Evolutionary conservation across 2,797 vertebrate genomes (phyloP), one percentile per base, ranked within the genome.

Genomic region (Silurus lanzhouensis): DNA sequence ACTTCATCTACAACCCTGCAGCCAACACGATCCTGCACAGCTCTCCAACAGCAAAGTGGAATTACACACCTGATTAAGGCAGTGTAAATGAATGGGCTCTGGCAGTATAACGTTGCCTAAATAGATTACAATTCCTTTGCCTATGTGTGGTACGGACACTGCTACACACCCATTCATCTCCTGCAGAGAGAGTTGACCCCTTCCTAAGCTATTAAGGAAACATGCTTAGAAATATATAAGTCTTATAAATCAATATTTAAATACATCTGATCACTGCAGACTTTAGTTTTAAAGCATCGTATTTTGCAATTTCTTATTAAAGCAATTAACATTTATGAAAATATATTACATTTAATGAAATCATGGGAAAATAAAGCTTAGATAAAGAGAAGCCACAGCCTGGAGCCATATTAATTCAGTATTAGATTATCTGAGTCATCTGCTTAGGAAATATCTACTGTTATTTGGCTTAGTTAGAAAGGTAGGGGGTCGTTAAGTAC

Each of bases 11-110:
- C 70, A 82, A 64, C 70, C 57, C 44, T 46, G 38, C 57, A 72
- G 58, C 70, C 52, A 83, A 67, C 55, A 44, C 3, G 63, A 80
- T 78, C 88, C 82, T 89, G 72, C 17, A 80, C 89, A 87, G 74
- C 60, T 72, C 83, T 86, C 90, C 48, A 90, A 89, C 93, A 92
- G 89, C 86, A 88, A 88, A 38, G 87, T 82, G 83, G 85, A 85
- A 89, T 90, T 88, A 88, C 78, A 90, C 74, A 88, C 71, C 57
- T 84, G 89, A 89, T 91, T 83, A 89, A 88, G 89, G 71, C 75
- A 75, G 90, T 88, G 71, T 83, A 90, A 90, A 91, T 85, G 60
- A 85, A 90, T 85, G 90, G 80, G 83, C 78, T 88, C 87, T 86
- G 80, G 72, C 86, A 87, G 81, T 86, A 89, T 81, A 81, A 20